A percentile compares a stretch with the other conserved stretches of the same genome.
Conservation (phyloP, 2,888 invertebrate species). For the Drosophila parthenogenetica region DNA sequence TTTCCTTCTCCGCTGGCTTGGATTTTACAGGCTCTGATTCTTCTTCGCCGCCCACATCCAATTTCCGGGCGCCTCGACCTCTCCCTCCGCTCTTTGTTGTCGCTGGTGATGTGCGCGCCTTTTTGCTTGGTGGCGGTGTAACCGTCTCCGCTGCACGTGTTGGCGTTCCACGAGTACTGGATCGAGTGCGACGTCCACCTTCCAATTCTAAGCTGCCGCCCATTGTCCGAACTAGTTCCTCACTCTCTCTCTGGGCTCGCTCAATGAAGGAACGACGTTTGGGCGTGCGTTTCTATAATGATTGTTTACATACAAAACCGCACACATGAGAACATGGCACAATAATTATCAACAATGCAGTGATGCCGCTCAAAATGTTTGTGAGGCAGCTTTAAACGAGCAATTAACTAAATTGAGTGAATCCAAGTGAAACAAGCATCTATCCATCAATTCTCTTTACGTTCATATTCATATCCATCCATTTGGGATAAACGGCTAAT, state of each 20-base stretch:
- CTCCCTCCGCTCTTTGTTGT: constrained; percentile 66
- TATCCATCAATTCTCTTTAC: constrained; percentile 21
- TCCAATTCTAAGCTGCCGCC: constrained; percentile 84
- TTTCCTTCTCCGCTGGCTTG: constrained; percentile 17
- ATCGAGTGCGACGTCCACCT: constrained; percentile 84
- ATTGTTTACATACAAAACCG: constrained; percentile 33
- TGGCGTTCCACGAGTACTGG: constrained; percentile 83
- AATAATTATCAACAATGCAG: constrained; percentile 2
- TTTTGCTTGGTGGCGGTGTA: constrained; percentile 84
- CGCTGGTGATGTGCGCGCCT: constrained; percentile 77
- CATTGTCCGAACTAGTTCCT: constrained; percentile 84
- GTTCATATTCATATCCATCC: constrained; percentile 10
- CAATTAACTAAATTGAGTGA: constrained; percentile 13
- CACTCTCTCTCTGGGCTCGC: constrained; percentile 84
- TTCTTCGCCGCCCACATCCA: constrained; percentile 71
- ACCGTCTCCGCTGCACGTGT: constrained; percentile 72
- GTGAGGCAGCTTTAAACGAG: neutral
- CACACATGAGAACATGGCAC: constrained; percentile 20
- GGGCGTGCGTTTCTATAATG: constrained; percentile 83
- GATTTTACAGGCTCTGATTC: constrained; percentile 62
- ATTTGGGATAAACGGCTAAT: constrained; percentile 34
- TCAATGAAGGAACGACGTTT: constrained; percentile 84
- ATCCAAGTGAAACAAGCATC: constrained; percentile 24
- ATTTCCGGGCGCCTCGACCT: constrained; percentile 82
- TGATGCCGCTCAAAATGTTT: constrained; percentile 9